Percentiles rank a stretch among this genome's conserved stretches.
phyloP scores from a whole-genome alignment of 2,113 vertebrate genomes.

The Craseonycteris thonglongyai region DNA sequence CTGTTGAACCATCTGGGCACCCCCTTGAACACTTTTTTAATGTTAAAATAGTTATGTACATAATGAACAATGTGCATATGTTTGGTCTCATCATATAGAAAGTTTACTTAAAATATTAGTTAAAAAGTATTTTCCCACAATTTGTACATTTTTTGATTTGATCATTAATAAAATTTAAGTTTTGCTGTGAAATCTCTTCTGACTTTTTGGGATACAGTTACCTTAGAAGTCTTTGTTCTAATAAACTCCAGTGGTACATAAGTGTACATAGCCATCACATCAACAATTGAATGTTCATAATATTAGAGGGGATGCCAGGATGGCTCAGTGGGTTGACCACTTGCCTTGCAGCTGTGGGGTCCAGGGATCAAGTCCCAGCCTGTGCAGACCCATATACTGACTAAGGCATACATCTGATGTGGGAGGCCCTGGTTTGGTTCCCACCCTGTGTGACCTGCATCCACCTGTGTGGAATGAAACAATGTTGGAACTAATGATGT shows the following conservation, averaged over 20 bases:
- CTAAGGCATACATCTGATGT: no score
- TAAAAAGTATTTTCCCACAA: background rate
- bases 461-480: no score
- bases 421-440: no score
- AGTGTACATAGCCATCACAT: background rate
- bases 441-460: no score
- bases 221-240: background rate
- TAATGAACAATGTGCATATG: background rate
- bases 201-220: background rate
- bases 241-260: rapidly evolving
- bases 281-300: background rate
- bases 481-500: no score
- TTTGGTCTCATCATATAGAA: background rate
- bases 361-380: no score
- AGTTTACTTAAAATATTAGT: background rate
- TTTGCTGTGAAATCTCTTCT: background rate
- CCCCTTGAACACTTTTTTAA: background rate
- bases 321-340: no score
- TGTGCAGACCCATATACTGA: no score
- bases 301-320: no score
- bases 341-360: no score
- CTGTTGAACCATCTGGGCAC: no score
- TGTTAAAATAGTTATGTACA: background rate
- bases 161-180: background rate
- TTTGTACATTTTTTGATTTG: background rate